A percentile compares a stretch with the other conserved stretches of the same genome.
phyloP scores from a whole-genome alignment of 2,797 vertebrate species.

The Pseudomugil gertrudae region DNA sequence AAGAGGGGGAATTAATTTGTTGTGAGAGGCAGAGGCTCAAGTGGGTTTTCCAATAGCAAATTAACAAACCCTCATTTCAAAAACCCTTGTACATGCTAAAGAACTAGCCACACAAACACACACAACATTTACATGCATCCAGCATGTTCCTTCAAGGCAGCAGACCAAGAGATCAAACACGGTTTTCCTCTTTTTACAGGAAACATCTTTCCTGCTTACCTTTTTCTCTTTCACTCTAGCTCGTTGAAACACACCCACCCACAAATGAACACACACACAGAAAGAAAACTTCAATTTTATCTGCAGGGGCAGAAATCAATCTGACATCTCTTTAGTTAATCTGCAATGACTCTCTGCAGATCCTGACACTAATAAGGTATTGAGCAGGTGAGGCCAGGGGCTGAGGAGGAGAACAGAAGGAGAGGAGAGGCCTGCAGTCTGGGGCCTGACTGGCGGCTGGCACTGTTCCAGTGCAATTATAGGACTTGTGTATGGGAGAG shows the following conservation, averaged over 20 bases:
- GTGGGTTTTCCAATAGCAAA: conserved; percentile 87
- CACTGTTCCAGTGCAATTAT: conserved; percentile 83
- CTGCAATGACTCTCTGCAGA: conserved; percentile 93
- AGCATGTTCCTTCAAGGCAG: conserved; percentile 33
- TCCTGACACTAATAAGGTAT: conserved; percentile 99
- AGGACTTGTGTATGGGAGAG: conserved; percentile 76
- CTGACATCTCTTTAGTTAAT: conserved; percentile 98
- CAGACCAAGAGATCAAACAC: conserved; percentile 6
- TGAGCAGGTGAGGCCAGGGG: conserved; percentile 93
- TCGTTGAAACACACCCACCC: conserved; percentile 15
- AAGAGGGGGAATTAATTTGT: conserved; percentile 72
- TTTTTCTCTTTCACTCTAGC: conserved; percentile 20
- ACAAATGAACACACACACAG: conserved; percentile 34
- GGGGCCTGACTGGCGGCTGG: conserved; percentile 74
- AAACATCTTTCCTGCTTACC: conserved; percentile 28
- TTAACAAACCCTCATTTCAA: conserved; percentile 83
- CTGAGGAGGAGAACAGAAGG: conserved; percentile 77
- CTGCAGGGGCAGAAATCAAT: conserved; percentile 95
- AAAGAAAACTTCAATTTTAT: conserved; percentile 82
- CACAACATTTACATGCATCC: conserved; percentile 53
- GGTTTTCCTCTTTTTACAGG: conserved; percentile 17
- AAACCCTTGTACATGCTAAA: conserved; percentile 68
- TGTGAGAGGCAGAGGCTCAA: conserved; percentile 72
- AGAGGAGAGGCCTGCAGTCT: conserved; percentile 74
- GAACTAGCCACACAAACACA: conserved; percentile 63